Evolutionary conservation across 1,140 invertebrate genomes (phyloP).

Genomic region (Venturia canescens): DNA sequence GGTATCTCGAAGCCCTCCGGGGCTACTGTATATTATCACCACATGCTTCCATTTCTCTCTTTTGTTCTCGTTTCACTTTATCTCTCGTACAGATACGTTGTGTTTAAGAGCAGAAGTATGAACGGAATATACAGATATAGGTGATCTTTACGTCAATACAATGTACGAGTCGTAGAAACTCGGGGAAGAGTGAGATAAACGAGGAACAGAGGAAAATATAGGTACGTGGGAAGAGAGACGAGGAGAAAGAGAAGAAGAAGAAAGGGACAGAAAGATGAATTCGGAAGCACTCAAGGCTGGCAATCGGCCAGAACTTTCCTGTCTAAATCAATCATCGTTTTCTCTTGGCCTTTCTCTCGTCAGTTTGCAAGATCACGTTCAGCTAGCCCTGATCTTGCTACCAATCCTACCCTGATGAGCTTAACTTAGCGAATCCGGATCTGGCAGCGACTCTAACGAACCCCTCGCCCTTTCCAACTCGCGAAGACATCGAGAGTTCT

Average conservation of each 20-base stretch:
- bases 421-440: conserved; percentile 48
- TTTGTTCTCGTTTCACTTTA: conserved; percentile 17
- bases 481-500: not conserved
- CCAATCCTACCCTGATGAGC: conserved; percentile 51
- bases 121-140: conserved; percentile 24
- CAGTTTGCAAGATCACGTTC: conserved; percentile 51
- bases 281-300: conserved; percentile 47
- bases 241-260: not conserved
- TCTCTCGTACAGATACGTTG: conserved; percentile 48
- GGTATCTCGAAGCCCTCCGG: conserved; percentile 6
- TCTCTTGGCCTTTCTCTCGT: conserved; percentile 24
- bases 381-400: conserved; percentile 48
- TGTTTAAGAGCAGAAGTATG: conserved; percentile 20
- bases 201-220: conserved; percentile 26
- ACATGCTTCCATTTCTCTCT: conserved; percentile 29
- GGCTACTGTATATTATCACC: conserved; percentile 28
- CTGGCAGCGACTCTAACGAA: conserved; percentile 48
- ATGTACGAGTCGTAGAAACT: conserved; percentile 17
- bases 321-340: conserved; percentile 59
- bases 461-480: conserved; percentile 19
- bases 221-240: not conserved
- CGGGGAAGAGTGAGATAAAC: not conserved
- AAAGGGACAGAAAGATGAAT: conserved; percentile 1
- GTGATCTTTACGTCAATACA: conserved; percentile 12
- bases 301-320: conserved; percentile 53